These are phyloP conservation scores for Dufourea novaeangliae DNA, from an alignment of 1,140 invertebrate genomes.

Conservation along the genomic window DNA sequence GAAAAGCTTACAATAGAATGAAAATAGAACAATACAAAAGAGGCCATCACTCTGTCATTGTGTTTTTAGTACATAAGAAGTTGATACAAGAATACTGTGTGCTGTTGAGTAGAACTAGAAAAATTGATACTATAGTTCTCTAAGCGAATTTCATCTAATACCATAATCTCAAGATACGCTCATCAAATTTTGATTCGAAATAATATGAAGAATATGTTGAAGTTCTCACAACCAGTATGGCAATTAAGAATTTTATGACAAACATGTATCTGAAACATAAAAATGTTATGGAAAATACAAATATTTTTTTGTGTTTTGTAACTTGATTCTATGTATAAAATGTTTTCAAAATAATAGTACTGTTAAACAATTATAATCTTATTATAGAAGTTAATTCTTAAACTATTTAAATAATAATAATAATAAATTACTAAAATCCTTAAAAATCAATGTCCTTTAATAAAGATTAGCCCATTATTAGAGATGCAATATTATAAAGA, in stretches of 20 bases:
- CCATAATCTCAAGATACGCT: background rate
- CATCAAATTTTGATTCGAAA: slow-evolving; percentile 15
- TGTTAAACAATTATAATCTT: background rate
- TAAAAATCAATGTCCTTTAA: background rate
- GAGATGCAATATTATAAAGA: too few relatives aligned
- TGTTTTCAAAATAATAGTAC: background rate
- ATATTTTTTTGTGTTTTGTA: background rate
- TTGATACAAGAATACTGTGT: background rate
- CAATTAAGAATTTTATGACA: slow-evolving; percentile 32
- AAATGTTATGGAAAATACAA: slow-evolving; percentile 32
- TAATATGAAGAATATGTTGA: slow-evolving; percentile 1
- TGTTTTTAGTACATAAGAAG: background rate
- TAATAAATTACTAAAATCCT: background rate
- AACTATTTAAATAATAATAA: background rate
- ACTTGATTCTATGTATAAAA: background rate
- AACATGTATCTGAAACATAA: slow-evolving; percentile 46
- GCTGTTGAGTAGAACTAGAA: background rate
- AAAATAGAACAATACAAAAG: slow-evolving; percentile 14
- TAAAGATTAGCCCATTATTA: too few relatives aligned
- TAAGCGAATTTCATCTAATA: background rate
- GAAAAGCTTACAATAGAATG: slow-evolving; percentile 13
- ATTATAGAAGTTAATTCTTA: background rate
- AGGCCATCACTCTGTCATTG: background rate
- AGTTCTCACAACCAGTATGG: slow-evolving; percentile 19
- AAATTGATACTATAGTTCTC: background rate